A percentile compares a stretch with the other conserved stretches of the same genome.
Evolutionary conservation across 2,113 vertebrate genomes (phyloP).

Genomic region (Plectropomus leopardus): DNA sequence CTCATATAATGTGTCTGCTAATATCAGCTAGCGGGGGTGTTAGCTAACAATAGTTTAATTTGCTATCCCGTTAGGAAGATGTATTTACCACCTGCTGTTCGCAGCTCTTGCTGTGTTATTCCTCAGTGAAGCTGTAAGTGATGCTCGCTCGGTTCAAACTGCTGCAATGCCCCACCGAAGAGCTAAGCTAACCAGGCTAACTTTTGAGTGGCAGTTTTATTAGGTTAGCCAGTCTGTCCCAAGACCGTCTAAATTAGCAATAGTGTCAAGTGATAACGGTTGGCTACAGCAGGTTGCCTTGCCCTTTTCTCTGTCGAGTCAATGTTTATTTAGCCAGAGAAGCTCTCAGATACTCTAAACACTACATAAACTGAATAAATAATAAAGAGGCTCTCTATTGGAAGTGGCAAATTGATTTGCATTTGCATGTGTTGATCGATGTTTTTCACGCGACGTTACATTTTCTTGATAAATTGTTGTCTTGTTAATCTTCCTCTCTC

Average conservation of each 20-base stretch:
- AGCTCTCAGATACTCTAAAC: neutral
- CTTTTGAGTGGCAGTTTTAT: neutral
- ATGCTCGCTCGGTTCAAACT: neutral
- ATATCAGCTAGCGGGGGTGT: neutral
- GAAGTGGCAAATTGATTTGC: neutral
- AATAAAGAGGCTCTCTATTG: neutral
- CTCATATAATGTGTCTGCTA: conserved; percentile 34
- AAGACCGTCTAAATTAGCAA: neutral
- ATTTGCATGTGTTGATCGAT: too few species aligned
- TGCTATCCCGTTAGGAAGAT: neutral
- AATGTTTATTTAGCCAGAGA: neutral
- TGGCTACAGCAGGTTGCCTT: neutral
- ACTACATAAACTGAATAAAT: neutral
- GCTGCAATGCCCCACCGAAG: neutral
- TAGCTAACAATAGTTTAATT: neutral
- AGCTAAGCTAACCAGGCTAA: conserved; percentile 50
- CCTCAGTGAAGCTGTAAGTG: neutral
- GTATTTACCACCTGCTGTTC: neutral
- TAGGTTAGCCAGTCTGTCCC: neutral
- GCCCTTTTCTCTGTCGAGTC: neutral
- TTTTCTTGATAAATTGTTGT: neutral
- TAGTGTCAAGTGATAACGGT: neutral
- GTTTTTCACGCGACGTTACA: too few species aligned
- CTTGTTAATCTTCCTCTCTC: neutral
- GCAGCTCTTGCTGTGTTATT: neutral